phyloP scores from a whole-genome alignment of 1,140 invertebrate species.

The Drosophila tropicalis region DNA sequence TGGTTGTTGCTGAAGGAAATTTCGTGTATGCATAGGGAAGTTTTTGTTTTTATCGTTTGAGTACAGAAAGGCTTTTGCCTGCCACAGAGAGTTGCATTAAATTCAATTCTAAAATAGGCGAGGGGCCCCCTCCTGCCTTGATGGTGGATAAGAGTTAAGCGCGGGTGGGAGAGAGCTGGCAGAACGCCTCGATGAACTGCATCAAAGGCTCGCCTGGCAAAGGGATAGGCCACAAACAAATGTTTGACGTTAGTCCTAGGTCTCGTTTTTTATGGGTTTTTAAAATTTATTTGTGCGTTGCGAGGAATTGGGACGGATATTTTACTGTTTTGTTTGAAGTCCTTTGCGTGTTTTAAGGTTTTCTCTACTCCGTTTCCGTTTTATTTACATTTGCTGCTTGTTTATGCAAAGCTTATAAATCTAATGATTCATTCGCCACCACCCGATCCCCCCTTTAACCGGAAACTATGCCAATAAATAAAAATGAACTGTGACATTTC shows the following conservation, averaged over 20 bases:
- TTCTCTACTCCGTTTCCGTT: conserved; percentile 14
- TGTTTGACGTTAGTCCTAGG: conserved; percentile 57
- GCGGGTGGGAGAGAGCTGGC: conserved; percentile 26
- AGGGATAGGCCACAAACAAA: conserved; percentile 49
- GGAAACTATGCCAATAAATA: conserved; percentile 74
- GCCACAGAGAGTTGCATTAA: conserved; percentile 72
- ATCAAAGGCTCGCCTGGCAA: conserved; percentile 44
- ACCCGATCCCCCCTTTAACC: neutral
- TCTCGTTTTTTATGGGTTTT: conserved; percentile 46
- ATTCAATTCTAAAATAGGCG: conserved; percentile 64
- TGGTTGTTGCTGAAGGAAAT: conserved; percentile 27
- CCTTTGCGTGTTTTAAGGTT: conserved; percentile 30
- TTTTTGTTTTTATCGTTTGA: conserved; percentile 37
- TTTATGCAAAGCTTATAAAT: conserved; percentile 47
- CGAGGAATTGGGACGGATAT: neutral
- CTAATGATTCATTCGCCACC: conserved; percentile 59
- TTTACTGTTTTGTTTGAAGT: conserved; percentile 12
- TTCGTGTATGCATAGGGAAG: conserved; percentile 51
- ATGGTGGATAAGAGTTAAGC: neutral
- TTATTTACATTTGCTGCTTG: conserved; percentile 37
- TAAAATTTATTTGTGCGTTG: conserved; percentile 36
- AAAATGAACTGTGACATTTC: conserved; percentile 79
- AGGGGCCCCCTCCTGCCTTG: conserved; percentile 21
- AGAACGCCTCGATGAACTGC: conserved; percentile 53
- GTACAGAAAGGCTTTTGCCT: conserved; percentile 52